Conservation (phyloP, 2,888 invertebrate genomes). For the Mesorhabditis belari region DNA sequence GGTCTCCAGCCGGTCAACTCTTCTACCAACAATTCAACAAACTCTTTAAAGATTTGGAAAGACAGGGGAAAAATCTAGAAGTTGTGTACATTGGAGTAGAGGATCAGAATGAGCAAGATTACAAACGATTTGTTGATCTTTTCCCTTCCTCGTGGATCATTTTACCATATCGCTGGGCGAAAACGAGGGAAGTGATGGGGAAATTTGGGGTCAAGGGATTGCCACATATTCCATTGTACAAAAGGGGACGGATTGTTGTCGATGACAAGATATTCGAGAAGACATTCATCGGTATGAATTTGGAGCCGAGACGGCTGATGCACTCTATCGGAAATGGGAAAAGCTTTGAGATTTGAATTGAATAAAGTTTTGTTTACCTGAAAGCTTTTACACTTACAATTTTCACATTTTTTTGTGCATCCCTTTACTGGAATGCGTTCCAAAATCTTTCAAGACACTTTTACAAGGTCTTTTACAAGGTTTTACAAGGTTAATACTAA, state of each 20-base stretch:
- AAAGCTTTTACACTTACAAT: no score
- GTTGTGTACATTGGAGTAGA: not conserved
- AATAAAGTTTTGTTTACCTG: no score
- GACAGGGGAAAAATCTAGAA: not conserved
- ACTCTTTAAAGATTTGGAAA: not conserved
- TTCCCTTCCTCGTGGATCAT: not conserved
- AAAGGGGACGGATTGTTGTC: not conserved
- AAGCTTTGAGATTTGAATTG: not conserved
- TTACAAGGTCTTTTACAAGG: no score
- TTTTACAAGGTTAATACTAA: no score
- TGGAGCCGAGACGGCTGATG: not conserved
- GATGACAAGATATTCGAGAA: not conserved
- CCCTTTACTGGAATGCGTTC: no score
- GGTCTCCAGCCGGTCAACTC: not conserved
- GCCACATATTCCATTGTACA: not conserved
- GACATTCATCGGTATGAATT: not conserved
- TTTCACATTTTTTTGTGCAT: not conserved
- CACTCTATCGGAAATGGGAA: not conserved
- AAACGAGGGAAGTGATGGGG: not conserved
- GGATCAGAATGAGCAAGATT: not conserved
- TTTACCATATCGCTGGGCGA: not conserved
- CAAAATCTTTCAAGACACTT: no score
- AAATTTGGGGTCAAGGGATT: not conserved
- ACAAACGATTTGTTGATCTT: not conserved
- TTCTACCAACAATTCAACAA: not conserved